phyloP scores from a whole-genome alignment of 1,140 invertebrate genomes.

The Battus philenor region DNA sequence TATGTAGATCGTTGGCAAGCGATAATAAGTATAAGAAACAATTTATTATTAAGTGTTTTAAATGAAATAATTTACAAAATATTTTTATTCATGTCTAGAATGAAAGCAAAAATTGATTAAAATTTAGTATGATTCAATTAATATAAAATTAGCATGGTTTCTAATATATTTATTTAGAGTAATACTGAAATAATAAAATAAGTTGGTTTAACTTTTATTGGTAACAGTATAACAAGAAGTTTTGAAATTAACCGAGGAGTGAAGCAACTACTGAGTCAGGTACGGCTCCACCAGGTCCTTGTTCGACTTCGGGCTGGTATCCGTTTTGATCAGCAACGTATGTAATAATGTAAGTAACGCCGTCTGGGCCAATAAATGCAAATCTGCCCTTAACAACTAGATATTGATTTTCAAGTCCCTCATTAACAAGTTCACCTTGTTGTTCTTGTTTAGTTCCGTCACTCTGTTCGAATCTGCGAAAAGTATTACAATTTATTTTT shows the following conservation, averaged over 20 bases:
- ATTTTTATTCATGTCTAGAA: no score
- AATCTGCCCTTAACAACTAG: slow-evolving; percentile 70
- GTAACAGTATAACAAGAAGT: slow-evolving; percentile 23
- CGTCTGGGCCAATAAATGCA: slow-evolving; percentile 75
- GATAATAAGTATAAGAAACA: no score
- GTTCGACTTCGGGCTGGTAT: slow-evolving; percentile 76
- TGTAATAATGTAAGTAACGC: slow-evolving; percentile 75
- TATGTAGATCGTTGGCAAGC: no score
- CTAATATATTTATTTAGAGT: neutral
- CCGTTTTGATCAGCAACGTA: slow-evolving; percentile 87
- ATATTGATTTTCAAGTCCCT: slow-evolving; percentile 66
- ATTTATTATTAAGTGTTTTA: no score
- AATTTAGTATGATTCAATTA: no score
- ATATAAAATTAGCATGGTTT: no score
- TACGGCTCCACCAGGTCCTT: slow-evolving; percentile 79
- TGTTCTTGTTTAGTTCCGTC: slow-evolving; percentile 78
- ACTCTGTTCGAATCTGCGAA: slow-evolving; percentile 53
- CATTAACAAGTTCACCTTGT: slow-evolving; percentile 76
- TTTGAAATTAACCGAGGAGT: slow-evolving; percentile 36
- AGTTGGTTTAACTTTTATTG: no score
- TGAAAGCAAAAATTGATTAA: no score
- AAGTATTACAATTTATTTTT: neutral
- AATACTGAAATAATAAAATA: no score
- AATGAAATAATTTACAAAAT: no score
- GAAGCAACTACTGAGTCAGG: slow-evolving; percentile 40